Conservation (phyloP, 2,888 invertebrate genomes). For the Gymnoscelis rufifasciata region DNA sequence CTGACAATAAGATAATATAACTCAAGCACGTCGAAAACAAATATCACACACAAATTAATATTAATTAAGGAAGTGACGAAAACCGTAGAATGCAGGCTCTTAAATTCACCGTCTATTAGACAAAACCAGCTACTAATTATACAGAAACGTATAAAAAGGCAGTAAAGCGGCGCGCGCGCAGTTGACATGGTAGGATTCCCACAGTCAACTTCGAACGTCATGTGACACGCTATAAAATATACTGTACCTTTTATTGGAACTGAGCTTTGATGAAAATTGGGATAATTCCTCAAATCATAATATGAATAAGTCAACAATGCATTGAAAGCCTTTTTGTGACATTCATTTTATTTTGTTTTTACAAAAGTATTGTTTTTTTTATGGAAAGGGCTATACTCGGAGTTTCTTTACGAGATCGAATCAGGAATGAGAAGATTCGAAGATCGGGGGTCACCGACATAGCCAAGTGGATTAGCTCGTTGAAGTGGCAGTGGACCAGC, state of each 20-base stretch:
- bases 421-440: no score
- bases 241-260: conserved; percentile 23
- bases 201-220: conserved; percentile 27
- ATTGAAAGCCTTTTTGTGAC: no score
- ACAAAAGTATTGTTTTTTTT: no score
- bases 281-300: no score
- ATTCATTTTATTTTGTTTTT: no score
- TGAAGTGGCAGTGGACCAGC: no score
- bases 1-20: neutral
- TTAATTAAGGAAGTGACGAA: conserved; percentile 18
- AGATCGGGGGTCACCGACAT: no score
- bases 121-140: conserved; percentile 27
- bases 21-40: neutral
- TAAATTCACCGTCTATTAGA: conserved; percentile 23
- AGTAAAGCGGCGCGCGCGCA: conserved; percentile 24
- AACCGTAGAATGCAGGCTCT: conserved; percentile 13
- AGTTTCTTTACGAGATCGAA: no score
- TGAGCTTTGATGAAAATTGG: conserved; percentile 8
- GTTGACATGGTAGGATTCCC: conserved; percentile 21
- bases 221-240: conserved; percentile 26
- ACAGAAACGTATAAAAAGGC: conserved; percentile 28
- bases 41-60: conserved; percentile 14
- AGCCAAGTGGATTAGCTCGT: no score
- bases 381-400: no score
- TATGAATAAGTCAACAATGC: no score